Base-by-base conservation (phyloP, 2,797 vertebrate genomes). In the Spatula clypeata region DNA sequence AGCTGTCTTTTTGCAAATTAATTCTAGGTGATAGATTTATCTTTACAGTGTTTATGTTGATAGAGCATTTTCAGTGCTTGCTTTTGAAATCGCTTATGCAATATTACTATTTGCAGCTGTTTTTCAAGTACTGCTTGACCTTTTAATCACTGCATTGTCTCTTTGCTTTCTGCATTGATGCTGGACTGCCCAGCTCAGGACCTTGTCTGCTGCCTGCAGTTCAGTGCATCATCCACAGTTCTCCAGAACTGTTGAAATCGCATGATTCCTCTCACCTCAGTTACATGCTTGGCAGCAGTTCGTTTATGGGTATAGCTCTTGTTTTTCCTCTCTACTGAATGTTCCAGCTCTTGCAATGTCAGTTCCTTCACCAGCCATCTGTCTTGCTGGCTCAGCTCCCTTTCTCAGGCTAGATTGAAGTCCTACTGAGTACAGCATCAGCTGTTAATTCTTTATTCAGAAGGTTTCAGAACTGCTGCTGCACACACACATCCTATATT, bases 301-400 rank as follows among this genome's bases (percentile, higher is more conserved):
- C 58, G 38, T 90, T 76, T 86, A 93, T 88, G 89, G 66, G 27
- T 92, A 88, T 65, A 80, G 57, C 93, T 96, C 93, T 81, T 96
- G 95, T 93, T 97, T 96, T 96, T 88, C 96, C 91, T 95, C 85
- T 86, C 87, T 93, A 5, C 79, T 96, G 80, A 96, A 92, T 91
- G 94, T 96, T 96, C 96, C 93, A 96, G 93, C 90, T 97, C 90
- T 94, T 90, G 94, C 91, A 93, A 57, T 88, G 91, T 95, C 93
- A 93, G 91, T 94, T 95, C 95, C 91, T 93, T 96, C 76, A 88
- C 47, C 60, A 96, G 70, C 95, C 92, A 96, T 97, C 96, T 96
- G 93, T 92, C 73, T 91, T 93, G 55, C 87, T 97, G 94, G 95
- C 93, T 96, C 89, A 92, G 91, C 65, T 93, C 89, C 94, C 60